A percentile compares a stretch with the other conserved stretches of the same genome.
Evolutionary conservation across 2,888 invertebrate species (phyloP).

Genomic region (Drosophila multiciliata): DNA sequence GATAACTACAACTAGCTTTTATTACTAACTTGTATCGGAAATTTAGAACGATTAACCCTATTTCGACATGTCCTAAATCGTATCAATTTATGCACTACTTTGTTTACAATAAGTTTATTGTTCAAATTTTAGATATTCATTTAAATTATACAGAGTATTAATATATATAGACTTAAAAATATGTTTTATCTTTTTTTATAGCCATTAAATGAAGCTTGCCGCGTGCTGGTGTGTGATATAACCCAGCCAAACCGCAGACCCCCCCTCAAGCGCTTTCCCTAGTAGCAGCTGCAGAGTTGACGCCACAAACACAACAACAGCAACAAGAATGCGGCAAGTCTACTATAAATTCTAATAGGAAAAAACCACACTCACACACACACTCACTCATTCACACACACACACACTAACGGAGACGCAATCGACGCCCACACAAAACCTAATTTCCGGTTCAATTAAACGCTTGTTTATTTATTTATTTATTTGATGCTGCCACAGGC

Average conservation of each 20-base stretch:
- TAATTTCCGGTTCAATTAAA: constrained; percentile 80
- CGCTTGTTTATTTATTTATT: constrained; percentile 78
- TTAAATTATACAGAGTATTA: not conserved
- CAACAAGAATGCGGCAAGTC: constrained; percentile 37
- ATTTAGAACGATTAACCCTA: too few species aligned
- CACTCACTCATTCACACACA: constrained; percentile 11
- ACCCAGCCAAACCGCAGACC: not conserved
- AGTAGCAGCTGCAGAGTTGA: constrained; percentile 33
- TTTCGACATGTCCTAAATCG: not conserved
- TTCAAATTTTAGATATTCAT: not conserved
- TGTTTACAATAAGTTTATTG: not conserved
- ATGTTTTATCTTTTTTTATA: not conserved
- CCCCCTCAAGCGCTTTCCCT: too few species aligned
- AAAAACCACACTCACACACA: constrained; percentile 15
- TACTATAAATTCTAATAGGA: constrained; percentile 66
- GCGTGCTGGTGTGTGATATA: constrained; percentile 23
- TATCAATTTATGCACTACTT: not conserved
- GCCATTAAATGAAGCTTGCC: constrained; percentile 6
- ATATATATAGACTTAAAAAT: not conserved
- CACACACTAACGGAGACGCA: constrained; percentile 37
- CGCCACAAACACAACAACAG: constrained; percentile 44
- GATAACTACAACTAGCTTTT: not conserved
- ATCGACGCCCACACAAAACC: constrained; percentile 61
- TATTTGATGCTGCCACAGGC: constrained; percentile 60
- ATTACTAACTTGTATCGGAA: not conserved